A percentile compares a stretch with the other conserved stretches of the same genome.
Conservation (phyloP, 2,113 vertebrate genomes). For the Actenoides hombroni region DNA sequence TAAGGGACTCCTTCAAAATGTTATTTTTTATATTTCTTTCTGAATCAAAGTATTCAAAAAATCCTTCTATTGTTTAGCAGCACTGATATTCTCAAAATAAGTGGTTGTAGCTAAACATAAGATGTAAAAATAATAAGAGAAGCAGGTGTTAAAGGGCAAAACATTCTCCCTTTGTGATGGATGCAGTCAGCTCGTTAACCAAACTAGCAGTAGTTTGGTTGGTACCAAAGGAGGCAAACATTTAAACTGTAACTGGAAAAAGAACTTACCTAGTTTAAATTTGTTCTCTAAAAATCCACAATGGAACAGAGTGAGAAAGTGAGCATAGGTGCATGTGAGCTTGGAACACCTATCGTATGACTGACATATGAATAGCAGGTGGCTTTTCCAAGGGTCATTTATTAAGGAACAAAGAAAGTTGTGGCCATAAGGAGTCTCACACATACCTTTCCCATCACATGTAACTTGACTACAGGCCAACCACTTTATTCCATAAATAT, state of each 20-base stretch:
- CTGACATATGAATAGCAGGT: neutral
- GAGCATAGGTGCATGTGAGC: neutral
- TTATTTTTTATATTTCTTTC: neutral
- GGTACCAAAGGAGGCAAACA: neutral
- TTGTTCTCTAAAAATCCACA: neutral
- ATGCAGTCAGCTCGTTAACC: neutral
- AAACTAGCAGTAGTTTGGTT: neutral
- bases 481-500: neutral
- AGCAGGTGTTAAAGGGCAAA: neutral
- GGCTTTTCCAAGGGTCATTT: neutral
- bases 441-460: accelerated
- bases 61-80: neutral
- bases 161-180: accelerated
- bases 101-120: neutral
- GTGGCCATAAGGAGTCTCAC: neutral
- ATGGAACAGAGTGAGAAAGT: neutral
- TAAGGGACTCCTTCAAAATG: neutral
- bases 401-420: neutral
- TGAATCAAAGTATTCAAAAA: neutral
- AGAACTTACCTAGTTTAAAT: neutral
- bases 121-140: neutral
- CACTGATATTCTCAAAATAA: neutral
- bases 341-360: neutral
- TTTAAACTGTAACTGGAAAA: accelerated
- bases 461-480: neutral